Evolutionary conservation across 2,113 vertebrate genomes (phyloP).

Genomic region (Salminus brasiliensis): DNA sequence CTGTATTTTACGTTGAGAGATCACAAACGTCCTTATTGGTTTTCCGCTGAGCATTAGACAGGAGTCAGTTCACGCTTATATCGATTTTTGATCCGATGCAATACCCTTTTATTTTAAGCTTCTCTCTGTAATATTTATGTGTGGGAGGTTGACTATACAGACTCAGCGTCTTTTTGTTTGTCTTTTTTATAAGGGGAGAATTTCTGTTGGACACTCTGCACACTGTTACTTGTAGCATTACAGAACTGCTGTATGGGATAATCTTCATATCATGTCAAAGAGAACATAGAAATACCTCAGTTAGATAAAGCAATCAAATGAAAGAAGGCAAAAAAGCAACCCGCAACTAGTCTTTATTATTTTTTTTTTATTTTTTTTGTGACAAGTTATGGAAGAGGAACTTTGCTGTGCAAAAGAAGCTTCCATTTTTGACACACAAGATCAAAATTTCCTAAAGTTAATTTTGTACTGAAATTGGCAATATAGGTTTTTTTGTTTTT

Average conservation of each 20-base stretch:
- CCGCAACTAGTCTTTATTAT: background rate
- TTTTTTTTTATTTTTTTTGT: constrained; percentile 4
- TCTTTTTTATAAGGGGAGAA: constrained; percentile 10
- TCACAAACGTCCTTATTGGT: constrained; percentile 24
- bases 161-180: background rate
- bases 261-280: constrained; percentile 43
- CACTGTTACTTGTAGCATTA: constrained; percentile 57
- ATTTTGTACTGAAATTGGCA: constrained; percentile 12
- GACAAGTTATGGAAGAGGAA: constrained; percentile 14
- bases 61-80: constrained; percentile 9
- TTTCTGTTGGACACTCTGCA: constrained; percentile 43
- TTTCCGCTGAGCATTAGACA: constrained; percentile 52
- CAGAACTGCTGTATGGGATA: constrained; percentile 54
- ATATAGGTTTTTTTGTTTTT: background rate
- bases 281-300: constrained; percentile 53
- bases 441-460: background rate
- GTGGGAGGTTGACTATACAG: constrained; percentile 14
- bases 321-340: background rate
- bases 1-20: constrained; percentile 30
- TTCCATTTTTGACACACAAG: constrained; percentile 18
- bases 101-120: constrained; percentile 45
- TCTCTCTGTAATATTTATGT: constrained; percentile 43
- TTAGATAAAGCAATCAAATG: constrained; percentile 31
- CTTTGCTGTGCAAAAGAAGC: constrained; percentile 57
- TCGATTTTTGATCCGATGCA: constrained; percentile 25